These are phyloP conservation scores for Silurus aristotelis DNA, from an alignment of 2,797 vertebrate genomes.

Conservation along the genomic window DNA sequence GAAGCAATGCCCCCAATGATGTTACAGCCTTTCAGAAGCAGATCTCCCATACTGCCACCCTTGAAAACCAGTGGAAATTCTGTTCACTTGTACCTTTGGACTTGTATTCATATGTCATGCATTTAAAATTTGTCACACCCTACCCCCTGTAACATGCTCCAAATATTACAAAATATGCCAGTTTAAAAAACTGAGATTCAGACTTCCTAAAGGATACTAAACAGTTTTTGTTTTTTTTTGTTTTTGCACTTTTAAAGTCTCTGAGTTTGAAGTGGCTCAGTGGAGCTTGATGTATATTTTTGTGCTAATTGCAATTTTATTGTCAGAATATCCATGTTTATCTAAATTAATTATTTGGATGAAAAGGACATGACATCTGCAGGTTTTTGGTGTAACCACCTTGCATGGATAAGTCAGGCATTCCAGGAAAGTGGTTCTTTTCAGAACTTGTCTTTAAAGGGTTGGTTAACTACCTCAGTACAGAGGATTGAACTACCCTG, in stretches of 20 bases:
- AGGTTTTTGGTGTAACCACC: constrained; percentile 99
- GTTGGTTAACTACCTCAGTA: constrained; percentile 99
- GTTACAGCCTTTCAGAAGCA: constrained; percentile 97
- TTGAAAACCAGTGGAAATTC: constrained; percentile 45
- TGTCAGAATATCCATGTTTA: constrained; percentile 83
- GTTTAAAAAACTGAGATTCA: constrained; percentile 45
- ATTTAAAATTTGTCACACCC: constrained; percentile 34
- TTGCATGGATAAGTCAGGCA: constrained; percentile 99
- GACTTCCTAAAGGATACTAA: constrained; percentile 50
- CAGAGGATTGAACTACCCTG: constrained; percentile 99
- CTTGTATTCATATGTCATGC: constrained; percentile 42
- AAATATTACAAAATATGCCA: constrained; percentile 41
- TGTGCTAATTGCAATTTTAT: constrained; percentile 82
- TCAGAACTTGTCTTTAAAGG: constrained; percentile 99
- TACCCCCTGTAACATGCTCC: constrained; percentile 41
- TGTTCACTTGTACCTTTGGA: constrained; percentile 49
- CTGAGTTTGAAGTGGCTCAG: constrained; percentile 86
- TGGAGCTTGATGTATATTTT: constrained; percentile 87
- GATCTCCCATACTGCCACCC: constrained; percentile 65
- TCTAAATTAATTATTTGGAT: constrained; percentile 80
- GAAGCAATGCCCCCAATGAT: constrained; percentile 91
- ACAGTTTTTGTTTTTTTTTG: constrained; percentile 42
- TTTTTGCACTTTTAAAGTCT: constrained; percentile 77
- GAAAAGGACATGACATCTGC: constrained; percentile 84
- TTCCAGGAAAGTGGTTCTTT: constrained; percentile 99